Evolutionary conservation across 2,888 invertebrate genomes (phyloP), one percentile per base, ranked within the genome.

Genomic region (Bugula neritina): DNA sequence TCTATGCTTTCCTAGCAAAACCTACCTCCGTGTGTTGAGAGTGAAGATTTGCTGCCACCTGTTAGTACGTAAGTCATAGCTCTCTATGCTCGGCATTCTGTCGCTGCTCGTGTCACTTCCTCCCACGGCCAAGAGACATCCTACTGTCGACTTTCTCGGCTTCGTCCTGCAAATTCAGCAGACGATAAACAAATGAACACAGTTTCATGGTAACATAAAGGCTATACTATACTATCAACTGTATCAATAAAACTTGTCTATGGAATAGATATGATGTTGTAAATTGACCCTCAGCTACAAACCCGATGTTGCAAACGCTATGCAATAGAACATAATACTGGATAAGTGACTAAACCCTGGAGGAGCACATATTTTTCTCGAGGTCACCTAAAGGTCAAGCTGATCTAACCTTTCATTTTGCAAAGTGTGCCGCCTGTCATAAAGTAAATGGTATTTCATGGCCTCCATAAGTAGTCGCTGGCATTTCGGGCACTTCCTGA

Each of bases 391-490:
- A 43, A 43, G 43, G 43, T 17, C 43, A 43, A 43, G 13, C n/a
- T 35, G 5, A 27, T 5, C 34, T 5, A 31, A 70, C 63, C 63
- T 27, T 2, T 2, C 72, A 72, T 3, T 63, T 27, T 71, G 89
- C 77, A 93, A 87, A 75, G 91, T 88, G 70, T 80, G 81, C 58
- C 93, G 87, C 70, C 94, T 87, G 80, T 94, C 94, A 0, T 95
- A 94, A 75, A 95, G 84, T 35, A 95, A 86, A 83, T 95, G 95
- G 89, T 94, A 95, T 80, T 93, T 94, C 75, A 94, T 88, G 17
- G 95, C 95, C 84, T 95, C 95, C 90, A 94, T 92, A 71, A 96
- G 90, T 71, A 95, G 86, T 73, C 91, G 90, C 80, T 93, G 93
- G 79, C 94, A 93, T 72, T 89, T 89, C 58, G 89, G 87, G 79